Evolutionary conservation across 2,888 invertebrate genomes (phyloP).

Genomic region (Anthophora plumipes): DNA sequence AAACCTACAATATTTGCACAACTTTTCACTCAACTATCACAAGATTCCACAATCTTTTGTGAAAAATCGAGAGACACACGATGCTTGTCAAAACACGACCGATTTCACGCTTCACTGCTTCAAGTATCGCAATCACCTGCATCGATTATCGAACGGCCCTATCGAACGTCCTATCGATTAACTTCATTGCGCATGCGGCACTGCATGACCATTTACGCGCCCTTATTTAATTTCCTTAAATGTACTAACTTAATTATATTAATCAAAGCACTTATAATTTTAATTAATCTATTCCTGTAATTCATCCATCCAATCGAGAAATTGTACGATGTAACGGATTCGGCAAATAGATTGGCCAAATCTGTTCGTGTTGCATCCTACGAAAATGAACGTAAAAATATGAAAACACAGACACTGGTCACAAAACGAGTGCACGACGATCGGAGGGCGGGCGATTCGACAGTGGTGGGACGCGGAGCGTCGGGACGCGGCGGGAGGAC

Average conservation of each 20-base stretch:
- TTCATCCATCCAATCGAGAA: background rate
- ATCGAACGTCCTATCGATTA: background rate
- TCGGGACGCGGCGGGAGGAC: slow-evolving; percentile 50
- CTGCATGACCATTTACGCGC: slow-evolving; percentile 6
- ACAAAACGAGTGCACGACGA: slow-evolving; percentile 25
- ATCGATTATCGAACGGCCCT: background rate
- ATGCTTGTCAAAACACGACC: background rate
- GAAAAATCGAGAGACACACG: background rate
- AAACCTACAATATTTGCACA: background rate
- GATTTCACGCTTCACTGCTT: background rate
- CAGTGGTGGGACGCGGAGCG: slow-evolving; percentile 46
- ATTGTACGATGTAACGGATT: background rate
- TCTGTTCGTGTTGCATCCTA: background rate
- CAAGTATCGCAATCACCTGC: background rate
- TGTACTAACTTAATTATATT: background rate
- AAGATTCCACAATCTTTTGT: background rate
- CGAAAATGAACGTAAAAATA: slow-evolving; percentile 6
- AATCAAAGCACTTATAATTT: background rate
- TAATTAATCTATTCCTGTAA: background rate
- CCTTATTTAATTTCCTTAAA: background rate
- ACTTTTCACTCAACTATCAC: background rate
- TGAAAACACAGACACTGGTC: slow-evolving; percentile 22
- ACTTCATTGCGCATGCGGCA: background rate
- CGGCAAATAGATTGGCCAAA: background rate
- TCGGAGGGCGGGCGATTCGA: slow-evolving; percentile 59